Evolutionary conservation across 2,113 vertebrate species (phyloP).

Genomic region (Sylvilagus bachmani): DNA sequence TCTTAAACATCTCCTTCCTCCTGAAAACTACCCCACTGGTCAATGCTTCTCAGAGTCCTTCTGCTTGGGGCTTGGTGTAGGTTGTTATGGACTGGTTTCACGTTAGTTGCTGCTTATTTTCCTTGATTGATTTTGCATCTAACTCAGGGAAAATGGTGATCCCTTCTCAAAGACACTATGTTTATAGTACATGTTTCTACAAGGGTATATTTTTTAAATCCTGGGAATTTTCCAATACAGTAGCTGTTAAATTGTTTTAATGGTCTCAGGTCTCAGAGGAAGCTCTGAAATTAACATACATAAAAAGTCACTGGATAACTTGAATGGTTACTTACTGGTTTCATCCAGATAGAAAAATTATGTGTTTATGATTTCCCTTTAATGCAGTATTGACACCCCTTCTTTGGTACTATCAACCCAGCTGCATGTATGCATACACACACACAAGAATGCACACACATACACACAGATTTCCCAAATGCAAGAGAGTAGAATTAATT

Average conservation of each 20-base stretch:
- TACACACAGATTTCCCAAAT: neutral
- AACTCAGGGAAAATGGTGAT: neutral
- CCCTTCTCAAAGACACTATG: neutral
- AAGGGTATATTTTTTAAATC: conserved; percentile 39
- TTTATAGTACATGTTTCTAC: conserved; percentile 19
- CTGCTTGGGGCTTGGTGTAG: neutral
- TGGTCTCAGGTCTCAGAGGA: conserved; percentile 40
- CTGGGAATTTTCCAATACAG: conserved; percentile 49
- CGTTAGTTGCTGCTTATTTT: neutral
- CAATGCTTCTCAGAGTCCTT: neutral
- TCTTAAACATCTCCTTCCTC: neutral
- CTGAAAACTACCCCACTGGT: neutral
- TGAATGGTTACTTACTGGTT: neutral
- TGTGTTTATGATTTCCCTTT: neutral
- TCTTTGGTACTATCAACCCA: neutral
- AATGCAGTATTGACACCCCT: neutral
- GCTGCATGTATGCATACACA: too few relatives aligned
- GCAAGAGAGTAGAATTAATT: conserved; percentile 21
- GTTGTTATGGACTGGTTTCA: neutral
- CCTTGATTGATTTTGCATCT: neutral
- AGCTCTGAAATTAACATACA: conserved; percentile 15
- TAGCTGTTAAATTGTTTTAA: conserved; percentile 68
- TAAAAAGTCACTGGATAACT: neutral
- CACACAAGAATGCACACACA: neutral
- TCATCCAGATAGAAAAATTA: neutral